These are phyloP conservation scores for Mixornis gularis DNA, from an alignment of 2,113 vertebrate species.

Conservation along the genomic window DNA sequence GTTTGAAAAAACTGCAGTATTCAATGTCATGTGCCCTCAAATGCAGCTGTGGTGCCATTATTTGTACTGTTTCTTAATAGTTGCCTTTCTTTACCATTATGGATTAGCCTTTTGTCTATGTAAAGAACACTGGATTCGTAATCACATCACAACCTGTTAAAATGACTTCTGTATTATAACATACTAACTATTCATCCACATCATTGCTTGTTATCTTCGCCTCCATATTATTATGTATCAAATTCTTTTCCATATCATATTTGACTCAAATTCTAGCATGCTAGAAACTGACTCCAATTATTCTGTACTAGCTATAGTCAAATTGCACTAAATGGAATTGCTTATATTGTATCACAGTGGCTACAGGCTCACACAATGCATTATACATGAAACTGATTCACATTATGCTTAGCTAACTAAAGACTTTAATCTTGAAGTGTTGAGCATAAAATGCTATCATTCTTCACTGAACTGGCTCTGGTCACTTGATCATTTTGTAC, in stretches of 20 bases:
- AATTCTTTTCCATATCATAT: slow-evolving; percentile 22
- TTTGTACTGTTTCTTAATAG: slow-evolving; percentile 18
- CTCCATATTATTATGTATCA: slow-evolving; percentile 23
- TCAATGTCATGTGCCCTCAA: background rate
- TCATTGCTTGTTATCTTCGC: slow-evolving; percentile 16
- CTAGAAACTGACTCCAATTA: slow-evolving; percentile 63
- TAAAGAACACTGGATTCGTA: slow-evolving; percentile 5
- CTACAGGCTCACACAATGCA: slow-evolving; percentile 54
- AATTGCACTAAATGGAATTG: slow-evolving; percentile 59
- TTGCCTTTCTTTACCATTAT: background rate
- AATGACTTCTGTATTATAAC: background rate
- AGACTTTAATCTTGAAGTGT: slow-evolving; percentile 58
- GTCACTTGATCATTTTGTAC: slow-evolving; percentile 62
- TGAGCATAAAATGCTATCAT: slow-evolving; percentile 60
- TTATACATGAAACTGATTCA: slow-evolving; percentile 65
- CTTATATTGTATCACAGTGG: slow-evolving; percentile 54
- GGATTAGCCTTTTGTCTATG: background rate
- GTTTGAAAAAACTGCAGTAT: background rate
- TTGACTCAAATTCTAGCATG: slow-evolving; percentile 49
- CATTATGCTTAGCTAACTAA: slow-evolving; percentile 54
- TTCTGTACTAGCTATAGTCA: slow-evolving; percentile 52
- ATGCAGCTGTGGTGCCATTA: background rate
- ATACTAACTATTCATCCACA: slow-evolving; percentile 41
- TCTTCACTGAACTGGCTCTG: slow-evolving; percentile 52
- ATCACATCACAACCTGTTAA: slow-evolving; percentile 10